Conservation (phyloP, 2,888 invertebrate species). For the Hemithea aestivaria region DNA sequence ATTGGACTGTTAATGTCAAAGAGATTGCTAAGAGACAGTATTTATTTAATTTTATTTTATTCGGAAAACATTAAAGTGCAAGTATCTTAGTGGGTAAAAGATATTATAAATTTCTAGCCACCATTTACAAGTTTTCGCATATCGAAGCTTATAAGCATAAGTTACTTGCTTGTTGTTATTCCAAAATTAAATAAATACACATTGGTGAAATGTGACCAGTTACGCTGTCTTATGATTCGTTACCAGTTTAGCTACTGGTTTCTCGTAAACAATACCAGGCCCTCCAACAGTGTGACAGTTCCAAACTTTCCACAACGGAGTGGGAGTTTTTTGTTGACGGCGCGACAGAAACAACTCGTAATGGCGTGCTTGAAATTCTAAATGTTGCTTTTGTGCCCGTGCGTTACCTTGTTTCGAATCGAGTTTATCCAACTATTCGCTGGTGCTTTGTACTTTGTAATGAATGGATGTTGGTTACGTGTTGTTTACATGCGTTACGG, state of each 20-base stretch:
- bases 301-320: constrained; percentile 22
- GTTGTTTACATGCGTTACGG: no score
- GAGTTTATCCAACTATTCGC: constrained; percentile 37
- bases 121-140: no score
- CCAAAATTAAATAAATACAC: no score
- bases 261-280: constrained; percentile 2
- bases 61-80: no score
- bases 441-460: constrained; percentile 30
- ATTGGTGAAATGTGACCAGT: no score
- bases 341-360: constrained; percentile 23
- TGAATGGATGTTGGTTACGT: constrained; percentile 15
- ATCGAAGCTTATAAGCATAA: no score
- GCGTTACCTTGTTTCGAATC: constrained; percentile 29
- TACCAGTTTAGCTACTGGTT: neutral
- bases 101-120: no score
- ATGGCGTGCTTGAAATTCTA: constrained; percentile 41
- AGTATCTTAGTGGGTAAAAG: no score
- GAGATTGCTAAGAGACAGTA: no score
- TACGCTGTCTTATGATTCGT: neutral
- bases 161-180: no score
- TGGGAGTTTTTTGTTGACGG: constrained; percentile 34
- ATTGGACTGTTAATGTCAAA: no score
- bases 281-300: constrained; percentile 23
- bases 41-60: no score
- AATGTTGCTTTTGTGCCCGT: constrained; percentile 33